Percentiles rank a stretch among this genome's conserved stretches.
phyloP scores from a whole-genome alignment of 2,113 vertebrate species.

The Scomber colias region DNA sequence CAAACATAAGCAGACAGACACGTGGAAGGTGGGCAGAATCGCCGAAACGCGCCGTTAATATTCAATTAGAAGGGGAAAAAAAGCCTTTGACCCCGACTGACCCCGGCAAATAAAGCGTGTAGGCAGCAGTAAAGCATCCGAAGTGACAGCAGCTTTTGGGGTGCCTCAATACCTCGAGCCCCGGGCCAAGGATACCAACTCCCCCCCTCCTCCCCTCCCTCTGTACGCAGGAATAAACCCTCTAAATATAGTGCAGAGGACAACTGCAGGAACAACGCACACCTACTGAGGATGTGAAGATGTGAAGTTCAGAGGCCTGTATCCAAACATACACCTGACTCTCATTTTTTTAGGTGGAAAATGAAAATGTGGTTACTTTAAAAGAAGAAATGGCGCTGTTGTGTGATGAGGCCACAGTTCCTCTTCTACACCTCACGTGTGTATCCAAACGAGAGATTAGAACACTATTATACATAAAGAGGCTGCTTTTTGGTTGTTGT shows the following conservation, averaged over 20 bases:
- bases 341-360: no score
- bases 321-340: not conserved
- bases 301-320: no score
- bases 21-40: slow-evolving; percentile 21
- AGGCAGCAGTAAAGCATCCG: slow-evolving; percentile 18
- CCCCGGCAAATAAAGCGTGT: not conserved
- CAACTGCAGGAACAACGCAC: not conserved
- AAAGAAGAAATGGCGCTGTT: no score
- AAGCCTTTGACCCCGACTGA: slow-evolving; percentile 45
- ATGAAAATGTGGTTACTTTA: no score
- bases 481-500: no score
- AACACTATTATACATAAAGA: no score
- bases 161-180: slow-evolving; percentile 4
- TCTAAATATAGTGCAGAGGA: not conserved
- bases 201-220: not conserved
- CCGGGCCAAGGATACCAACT: not conserved
- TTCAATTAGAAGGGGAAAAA: slow-evolving; percentile 44
- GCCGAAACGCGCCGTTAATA: slow-evolving; percentile 31
- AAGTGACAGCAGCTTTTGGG: slow-evolving; percentile 17
- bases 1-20: not conserved
- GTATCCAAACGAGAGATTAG: no score
- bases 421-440: no score
- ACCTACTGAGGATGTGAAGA: not conserved
- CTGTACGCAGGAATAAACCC: not conserved
- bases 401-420: no score